phyloP scores from a whole-genome alignment of 2,113 vertebrate genomes.

The Salvator merianae region DNA sequence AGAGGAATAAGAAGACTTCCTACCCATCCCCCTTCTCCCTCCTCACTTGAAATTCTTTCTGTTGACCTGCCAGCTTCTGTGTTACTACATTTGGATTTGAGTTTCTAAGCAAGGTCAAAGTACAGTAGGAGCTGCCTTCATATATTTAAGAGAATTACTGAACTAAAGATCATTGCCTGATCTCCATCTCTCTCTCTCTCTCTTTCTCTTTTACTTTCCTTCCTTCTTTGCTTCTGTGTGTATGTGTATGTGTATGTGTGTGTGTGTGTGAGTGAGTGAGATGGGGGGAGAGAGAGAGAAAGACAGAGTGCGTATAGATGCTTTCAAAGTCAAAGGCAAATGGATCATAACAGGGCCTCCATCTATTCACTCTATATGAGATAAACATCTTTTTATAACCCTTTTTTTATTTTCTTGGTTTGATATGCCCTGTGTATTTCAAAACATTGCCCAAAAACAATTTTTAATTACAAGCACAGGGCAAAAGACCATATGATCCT shows the following conservation, averaged over 20 bases:
- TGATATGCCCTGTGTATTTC: neutral
- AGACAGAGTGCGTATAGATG: neutral
- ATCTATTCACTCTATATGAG: too few species aligned
- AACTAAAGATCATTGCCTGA: slow-evolving; percentile 33
- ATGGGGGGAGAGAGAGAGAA: too few species aligned
- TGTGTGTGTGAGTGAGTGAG: too few species aligned
- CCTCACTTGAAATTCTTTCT: slow-evolving; percentile 59
- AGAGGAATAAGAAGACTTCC: neutral
- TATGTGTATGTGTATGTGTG: too few species aligned
- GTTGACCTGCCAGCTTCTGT: slow-evolving; percentile 58
- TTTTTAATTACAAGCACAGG: slow-evolving; percentile 7
- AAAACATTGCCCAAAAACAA: slow-evolving; percentile 20
- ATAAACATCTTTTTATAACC: neutral
- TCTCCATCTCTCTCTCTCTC: slow-evolving; percentile 22
- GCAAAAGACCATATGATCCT: slow-evolving; percentile 37
- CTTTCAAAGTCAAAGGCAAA: neutral
- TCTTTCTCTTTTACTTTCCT: neutral
- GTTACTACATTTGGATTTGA: slow-evolving; percentile 71
- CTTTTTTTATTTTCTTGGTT: neutral
- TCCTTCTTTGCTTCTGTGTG: too few species aligned
- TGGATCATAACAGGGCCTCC: neutral
- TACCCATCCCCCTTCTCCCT: neutral
- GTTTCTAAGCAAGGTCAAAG: slow-evolving; percentile 66
- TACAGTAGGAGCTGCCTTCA: slow-evolving; percentile 57
- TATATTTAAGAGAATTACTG: slow-evolving; percentile 64